Conservation (phyloP, 2,888 invertebrate species). For the Patella ulyssiponensis region DNA sequence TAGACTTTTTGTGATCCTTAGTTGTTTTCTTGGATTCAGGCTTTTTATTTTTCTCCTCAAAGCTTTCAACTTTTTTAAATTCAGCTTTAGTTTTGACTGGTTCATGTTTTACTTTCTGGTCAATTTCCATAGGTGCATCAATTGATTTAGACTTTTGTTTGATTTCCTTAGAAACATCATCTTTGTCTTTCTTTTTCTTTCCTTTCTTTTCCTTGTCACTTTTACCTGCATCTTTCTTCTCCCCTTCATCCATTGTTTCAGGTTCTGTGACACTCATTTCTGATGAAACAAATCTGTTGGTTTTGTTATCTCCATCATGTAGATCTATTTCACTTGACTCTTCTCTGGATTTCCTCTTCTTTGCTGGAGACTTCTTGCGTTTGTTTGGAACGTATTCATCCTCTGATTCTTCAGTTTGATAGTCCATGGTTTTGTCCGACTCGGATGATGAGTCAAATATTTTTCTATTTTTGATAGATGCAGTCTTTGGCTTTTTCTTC, state of each 20-base stretch:
- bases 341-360: constrained; percentile 38
- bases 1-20: constrained; percentile 33
- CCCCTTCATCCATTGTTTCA: constrained; percentile 40
- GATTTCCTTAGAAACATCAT: constrained; percentile 19
- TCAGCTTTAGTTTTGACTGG: constrained; percentile 6
- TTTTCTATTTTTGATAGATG: constrained; percentile 34
- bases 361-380: constrained; percentile 33
- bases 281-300: constrained; percentile 11
- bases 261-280: constrained; percentile 36
- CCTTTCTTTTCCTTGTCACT: constrained; percentile 21
- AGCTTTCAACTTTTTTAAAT: constrained; percentile 19
- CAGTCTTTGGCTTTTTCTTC: constrained; percentile 38
- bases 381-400: constrained; percentile 26
- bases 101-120: constrained; percentile 13
- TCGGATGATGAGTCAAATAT: constrained; percentile 45
- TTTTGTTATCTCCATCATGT: constrained; percentile 14
- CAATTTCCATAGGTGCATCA: not conserved
- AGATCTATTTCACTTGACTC: constrained; percentile 29
- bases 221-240: constrained; percentile 28
- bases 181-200: constrained; percentile 23
- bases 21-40: constrained; percentile 25
- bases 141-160: constrained; percentile 25
- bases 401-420: constrained; percentile 33
- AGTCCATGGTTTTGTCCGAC: constrained; percentile 28
- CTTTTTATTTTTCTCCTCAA: constrained; percentile 35